Base-by-base conservation (phyloP, 2,797 vertebrate species). In the Buphagus erythrorhynchus region DNA sequence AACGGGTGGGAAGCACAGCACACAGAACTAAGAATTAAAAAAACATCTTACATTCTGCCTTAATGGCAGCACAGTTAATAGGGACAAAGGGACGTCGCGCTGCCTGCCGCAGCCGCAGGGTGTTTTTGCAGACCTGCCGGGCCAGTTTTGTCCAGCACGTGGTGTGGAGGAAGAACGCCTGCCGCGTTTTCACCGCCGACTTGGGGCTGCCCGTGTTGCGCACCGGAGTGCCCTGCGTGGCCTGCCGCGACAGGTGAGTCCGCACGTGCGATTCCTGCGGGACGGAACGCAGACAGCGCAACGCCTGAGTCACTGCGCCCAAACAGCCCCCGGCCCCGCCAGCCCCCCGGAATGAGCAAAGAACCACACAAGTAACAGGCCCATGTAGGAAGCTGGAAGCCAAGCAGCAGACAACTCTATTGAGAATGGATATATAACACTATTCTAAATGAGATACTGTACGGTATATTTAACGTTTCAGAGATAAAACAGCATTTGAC, bases 41-140 rank as follows among this genome's bases (percentile, higher is more conserved):
- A 99, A 99, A 98, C 99, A 98, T 99, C 99, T 99, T 99, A 99
- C 99, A 99, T 99, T 99, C 99, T 99, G 99, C 99, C 99, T 99
- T 99, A 99, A 99, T 98, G 99, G 99, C 99, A 98, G 99, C 99
- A 99, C 99, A 99, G 99, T 99, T 99, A 99, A 99, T 99, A 98
- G 99, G 99, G 98, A 99, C 98, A 99, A 99, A 99, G 95, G 99
- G 99, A 96, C 99, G 99, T 98, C 99, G 99, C 38, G 99, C 99
- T 72, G 99, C 99, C 89, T 99, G 99, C 98, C 99, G 99, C 99
- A 99, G 99, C 98, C 98, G 99, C 97, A 99, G 99, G 98, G 99
- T 98, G 95, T 99, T 99, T 97, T 99, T 99, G 98, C 99, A 99
- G 99, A 99, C 99, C 98, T 99, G 99, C 94, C 99, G 99, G 92